Conservation (phyloP, 1,140 invertebrate species). For the Lepidurus couesii region DNA sequence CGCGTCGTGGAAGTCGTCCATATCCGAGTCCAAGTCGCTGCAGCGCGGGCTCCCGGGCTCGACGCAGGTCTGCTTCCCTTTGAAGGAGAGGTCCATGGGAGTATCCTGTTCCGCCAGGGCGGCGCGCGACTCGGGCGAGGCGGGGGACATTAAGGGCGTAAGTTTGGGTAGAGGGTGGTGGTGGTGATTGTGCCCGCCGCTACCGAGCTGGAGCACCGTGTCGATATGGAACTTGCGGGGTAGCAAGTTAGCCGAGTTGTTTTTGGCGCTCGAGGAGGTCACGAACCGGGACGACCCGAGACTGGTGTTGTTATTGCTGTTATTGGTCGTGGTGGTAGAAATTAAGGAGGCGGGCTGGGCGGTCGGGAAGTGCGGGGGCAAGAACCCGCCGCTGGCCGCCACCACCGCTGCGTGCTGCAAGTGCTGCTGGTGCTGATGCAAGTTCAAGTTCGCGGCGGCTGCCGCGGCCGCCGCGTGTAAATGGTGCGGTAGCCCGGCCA, state of each 20-base stretch:
- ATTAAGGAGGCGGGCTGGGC: conserved; percentile 40
- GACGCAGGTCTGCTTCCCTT: conserved; percentile 33
- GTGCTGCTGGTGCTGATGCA: conserved; percentile 43
- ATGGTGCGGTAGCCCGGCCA: conserved; percentile 31
- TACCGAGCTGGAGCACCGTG: conserved; percentile 54
- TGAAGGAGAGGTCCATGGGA: conserved; percentile 63
- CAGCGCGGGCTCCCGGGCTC: conserved; percentile 23
- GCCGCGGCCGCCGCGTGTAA: conserved; percentile 42
- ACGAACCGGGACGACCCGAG: conserved; percentile 40
- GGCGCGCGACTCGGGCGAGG: conserved; percentile 46
- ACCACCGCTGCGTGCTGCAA: conserved; percentile 42
- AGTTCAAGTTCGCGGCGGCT: conserved; percentile 39
- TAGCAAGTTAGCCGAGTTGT: conserved; percentile 47
- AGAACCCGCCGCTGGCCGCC: conserved; percentile 46
- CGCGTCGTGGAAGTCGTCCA: conserved; percentile 27
- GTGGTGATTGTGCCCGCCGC: conserved; percentile 12
- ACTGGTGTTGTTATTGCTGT: conserved; percentile 36
- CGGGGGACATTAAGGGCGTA: conserved; percentile 41
- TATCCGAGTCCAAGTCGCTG: conserved; percentile 28
- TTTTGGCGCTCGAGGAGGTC: background rate
- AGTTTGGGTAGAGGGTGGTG: conserved; percentile 49
- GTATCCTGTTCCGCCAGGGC: conserved; percentile 58
- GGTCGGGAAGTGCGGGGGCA: conserved; percentile 56
- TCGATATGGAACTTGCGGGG: conserved; percentile 65
- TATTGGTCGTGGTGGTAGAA: conserved; percentile 44